Evolutionary conservation across 2,797 vertebrate genomes (phyloP).

Genomic region (Tadarida brasiliensis): DNA sequence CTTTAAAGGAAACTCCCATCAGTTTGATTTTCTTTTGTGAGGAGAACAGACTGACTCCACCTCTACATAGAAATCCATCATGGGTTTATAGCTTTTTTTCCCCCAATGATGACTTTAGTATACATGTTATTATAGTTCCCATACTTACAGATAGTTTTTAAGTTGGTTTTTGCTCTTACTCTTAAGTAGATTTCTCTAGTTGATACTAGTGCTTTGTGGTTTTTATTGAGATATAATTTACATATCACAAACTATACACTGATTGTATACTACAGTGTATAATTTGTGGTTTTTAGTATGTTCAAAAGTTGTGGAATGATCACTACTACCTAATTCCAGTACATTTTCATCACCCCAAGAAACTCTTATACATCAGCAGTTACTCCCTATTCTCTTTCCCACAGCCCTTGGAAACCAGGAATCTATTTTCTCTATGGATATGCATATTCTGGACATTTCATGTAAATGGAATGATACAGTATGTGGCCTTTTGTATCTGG

Average conservation of each 20-base stretch:
- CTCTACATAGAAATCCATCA: neutral
- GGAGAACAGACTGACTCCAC: neutral
- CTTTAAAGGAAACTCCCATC: neutral
- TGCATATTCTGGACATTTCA: neutral
- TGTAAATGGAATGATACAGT: neutral
- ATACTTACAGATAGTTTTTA: neutral
- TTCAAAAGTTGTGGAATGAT: neutral
- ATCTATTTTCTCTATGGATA: neutral
- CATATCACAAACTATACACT: neutral
- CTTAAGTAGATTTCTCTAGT: neutral
- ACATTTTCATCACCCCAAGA: neutral
- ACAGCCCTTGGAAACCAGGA: neutral
- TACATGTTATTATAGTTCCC: neutral
- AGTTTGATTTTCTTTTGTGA: neutral
- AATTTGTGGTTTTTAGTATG: neutral
- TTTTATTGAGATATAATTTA: neutral
- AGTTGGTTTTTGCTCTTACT: constrained; percentile 12
- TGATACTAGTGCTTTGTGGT: neutral
- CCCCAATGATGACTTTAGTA: neutral
- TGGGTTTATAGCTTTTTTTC: neutral
- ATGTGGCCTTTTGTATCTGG: neutral
- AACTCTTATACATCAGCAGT: neutral
- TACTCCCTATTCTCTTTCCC: neutral
- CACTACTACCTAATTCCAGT: neutral
- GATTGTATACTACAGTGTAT: neutral